Evolutionary conservation across 2,888 invertebrate species (phyloP).

Genomic region (Amblyjoppa fuscipennis): DNA sequence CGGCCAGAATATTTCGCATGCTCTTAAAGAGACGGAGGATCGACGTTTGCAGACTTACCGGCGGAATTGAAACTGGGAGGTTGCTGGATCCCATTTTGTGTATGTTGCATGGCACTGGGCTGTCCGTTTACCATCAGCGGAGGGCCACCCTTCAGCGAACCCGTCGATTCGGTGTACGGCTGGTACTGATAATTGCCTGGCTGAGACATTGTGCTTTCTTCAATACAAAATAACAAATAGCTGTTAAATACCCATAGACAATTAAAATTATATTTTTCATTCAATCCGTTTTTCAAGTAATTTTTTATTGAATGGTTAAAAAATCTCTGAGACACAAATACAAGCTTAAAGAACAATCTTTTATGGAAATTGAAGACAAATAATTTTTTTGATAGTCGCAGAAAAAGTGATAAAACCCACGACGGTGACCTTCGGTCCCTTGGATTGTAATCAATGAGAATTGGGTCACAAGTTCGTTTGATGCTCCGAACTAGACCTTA

Average conservation of each 20-base stretch:
- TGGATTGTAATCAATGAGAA: neutral
- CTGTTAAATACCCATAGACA: neutral
- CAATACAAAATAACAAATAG: conserved; percentile 40
- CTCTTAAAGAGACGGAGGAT: neutral
- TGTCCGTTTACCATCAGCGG: conserved; percentile 79
- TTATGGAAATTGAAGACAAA: neutral
- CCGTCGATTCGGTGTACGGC: conserved; percentile 74
- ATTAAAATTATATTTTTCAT: neutral
- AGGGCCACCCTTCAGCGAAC: conserved; percentile 73
- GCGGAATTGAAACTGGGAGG: conserved; percentile 76
- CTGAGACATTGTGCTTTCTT: conserved; percentile 80
- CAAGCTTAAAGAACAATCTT: neutral
- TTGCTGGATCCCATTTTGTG: conserved; percentile 80
- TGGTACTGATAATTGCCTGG: conserved; percentile 79
- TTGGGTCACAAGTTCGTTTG: neutral
- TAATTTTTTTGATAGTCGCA: neutral
- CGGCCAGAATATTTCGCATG: neutral
- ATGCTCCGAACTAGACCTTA: neutral
- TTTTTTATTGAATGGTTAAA: neutral
- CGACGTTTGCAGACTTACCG: conserved; percentile 71
- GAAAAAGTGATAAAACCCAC: neutral
- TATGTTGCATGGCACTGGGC: conserved; percentile 71
- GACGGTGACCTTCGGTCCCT: neutral
- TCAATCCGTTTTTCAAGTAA: neutral
- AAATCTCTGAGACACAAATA: neutral